Base-by-base conservation (phyloP, 2,888 invertebrate species). In the Pachycephus smyrnensis region DNA sequence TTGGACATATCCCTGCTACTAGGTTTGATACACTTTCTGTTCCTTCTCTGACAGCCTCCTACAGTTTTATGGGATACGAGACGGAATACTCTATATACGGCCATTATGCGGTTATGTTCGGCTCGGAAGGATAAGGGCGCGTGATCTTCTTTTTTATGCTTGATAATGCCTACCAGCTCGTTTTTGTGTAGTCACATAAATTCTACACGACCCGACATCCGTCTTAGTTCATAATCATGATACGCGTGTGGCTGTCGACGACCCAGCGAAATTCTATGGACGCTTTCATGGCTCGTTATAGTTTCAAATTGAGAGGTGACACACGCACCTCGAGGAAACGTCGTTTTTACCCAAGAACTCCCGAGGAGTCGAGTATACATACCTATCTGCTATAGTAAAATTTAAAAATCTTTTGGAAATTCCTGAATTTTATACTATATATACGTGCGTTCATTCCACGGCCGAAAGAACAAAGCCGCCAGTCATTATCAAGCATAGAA, bases 1-100 rank as follows among this genome's bases (percentile, higher is more conserved):
- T 73, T 15, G 31, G 76, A 71, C 71, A 71, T 71, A n/a, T 71
- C 71, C 71, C 30, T 71, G 33, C 71, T 71, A 71, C 71, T 4
- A 23, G 55, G 55, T 15, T 23, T 55, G 55, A 23, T 23, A 2
- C 9, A 55, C 23, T 9, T 9, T 55, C 2, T 55, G 23, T 2
- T 23, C 2, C 55, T 9, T 23, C 23, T 55, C 55, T 55, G 9
- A 23, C 55, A 55, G 23, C 9, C 23, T 55, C 15, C 55, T 23
- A 55, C 23, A 55, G 23, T 55, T 55, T 55, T 55, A 55, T 55
- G 23, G 55, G 55, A 55, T 9, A 55, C 23, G 55, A 55, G 55
- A 55, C 55, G 23, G 23, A 55, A 55, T 55, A 55, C 15, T 23
- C 15, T 55, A 23, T 55, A 55, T 9, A 55, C 9, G 55, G 23